phyloP scores from a whole-genome alignment of 1,140 invertebrate genomes.

The Drosophila aff. region DNA sequence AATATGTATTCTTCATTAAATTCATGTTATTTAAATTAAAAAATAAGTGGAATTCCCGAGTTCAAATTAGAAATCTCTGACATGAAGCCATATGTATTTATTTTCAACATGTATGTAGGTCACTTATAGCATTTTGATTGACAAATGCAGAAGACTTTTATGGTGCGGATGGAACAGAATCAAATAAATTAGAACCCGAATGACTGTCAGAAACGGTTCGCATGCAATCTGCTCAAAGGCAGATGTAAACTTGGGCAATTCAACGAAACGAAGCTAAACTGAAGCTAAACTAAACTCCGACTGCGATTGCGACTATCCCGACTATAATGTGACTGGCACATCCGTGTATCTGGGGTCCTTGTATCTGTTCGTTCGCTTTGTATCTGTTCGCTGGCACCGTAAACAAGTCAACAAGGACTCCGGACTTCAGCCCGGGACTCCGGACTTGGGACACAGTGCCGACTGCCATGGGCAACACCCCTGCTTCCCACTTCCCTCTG shows the following conservation, averaged over 20 bases:
- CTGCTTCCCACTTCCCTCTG: not conserved
- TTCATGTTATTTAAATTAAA: constrained; percentile 1
- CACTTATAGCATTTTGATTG: constrained; percentile 35
- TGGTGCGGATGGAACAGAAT: constrained; percentile 39
- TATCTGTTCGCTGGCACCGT: constrained; percentile 45
- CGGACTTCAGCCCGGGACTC: constrained; percentile 1
- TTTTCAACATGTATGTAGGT: constrained; percentile 17
- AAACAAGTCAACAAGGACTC: constrained; percentile 48
- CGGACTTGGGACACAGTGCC: not conserved
- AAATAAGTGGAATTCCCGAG: not conserved
- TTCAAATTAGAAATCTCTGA: constrained; percentile 1
- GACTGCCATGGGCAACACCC: constrained; percentile 46
- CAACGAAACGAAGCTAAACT: constrained; percentile 21
- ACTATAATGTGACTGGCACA: constrained; percentile 48
- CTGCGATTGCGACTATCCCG: constrained; percentile 30
- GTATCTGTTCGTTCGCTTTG: constrained; percentile 38
- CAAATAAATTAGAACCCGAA: constrained; percentile 39
- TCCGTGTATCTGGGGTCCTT: constrained; percentile 28
- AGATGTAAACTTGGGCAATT: constrained; percentile 41
- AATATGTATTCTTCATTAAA: not conserved
- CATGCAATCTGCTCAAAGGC: constrained; percentile 50
- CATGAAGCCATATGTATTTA: not conserved
- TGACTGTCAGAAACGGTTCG: constrained; percentile 53
- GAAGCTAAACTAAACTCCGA: constrained; percentile 14
- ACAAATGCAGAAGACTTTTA: constrained; percentile 60